Percentiles rank a stretch among this genome's conserved stretches.
Evolutionary conservation across 2,888 invertebrate species (phyloP).

Genomic region (Melieria picta): DNA sequence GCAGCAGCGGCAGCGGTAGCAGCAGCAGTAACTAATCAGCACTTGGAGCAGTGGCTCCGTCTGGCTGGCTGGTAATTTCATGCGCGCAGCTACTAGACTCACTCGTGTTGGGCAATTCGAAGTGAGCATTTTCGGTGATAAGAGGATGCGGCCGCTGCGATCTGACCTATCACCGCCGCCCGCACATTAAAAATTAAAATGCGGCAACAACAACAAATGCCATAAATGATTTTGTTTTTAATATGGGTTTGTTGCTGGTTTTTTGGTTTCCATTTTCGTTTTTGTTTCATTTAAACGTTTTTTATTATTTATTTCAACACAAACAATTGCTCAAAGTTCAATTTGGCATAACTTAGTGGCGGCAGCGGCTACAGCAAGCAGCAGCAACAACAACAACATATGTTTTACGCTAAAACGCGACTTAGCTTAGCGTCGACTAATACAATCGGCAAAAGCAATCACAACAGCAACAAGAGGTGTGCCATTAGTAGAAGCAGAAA

Average conservation of each 20-base stretch:
- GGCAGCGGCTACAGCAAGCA: no score
- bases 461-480: no score
- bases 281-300: not conserved
- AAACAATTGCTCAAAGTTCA: constrained; percentile 33
- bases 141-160: not conserved
- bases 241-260: no score
- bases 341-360: not conserved
- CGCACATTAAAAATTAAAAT: constrained; percentile 20
- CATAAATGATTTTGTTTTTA: not conserved
- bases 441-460: no score
- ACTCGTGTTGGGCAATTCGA: no score
- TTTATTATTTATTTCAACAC: constrained; percentile 7
- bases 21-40: constrained; percentile 2
- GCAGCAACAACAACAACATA: no score
- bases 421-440: no score
- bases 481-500: no score
- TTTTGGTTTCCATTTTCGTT: not conserved
- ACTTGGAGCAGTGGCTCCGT: not conserved
- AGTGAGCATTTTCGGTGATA: no score
- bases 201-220: constrained; percentile 10
- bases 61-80: no score
- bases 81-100: no score
- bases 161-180: constrained; percentile 15
- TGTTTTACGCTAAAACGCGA: no score
- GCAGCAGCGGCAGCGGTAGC: not conserved